Evolutionary conservation across 1,140 invertebrate species (phyloP).

Genomic region (Drosophila nasuta): DNA sequence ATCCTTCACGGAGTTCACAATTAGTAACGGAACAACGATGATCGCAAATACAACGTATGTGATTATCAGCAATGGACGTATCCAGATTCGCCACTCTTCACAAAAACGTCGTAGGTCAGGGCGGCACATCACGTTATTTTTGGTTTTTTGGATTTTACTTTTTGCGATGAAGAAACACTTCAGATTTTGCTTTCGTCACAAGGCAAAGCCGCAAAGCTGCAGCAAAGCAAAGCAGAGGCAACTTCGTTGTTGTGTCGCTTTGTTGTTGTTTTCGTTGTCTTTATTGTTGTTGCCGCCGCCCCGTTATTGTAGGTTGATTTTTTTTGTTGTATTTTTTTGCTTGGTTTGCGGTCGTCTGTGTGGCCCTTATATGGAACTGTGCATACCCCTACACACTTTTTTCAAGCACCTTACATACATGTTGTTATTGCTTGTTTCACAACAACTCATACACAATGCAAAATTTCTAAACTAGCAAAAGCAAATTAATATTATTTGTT

Average conservation of each 20-base stretch:
- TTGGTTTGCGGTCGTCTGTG: conserved; percentile 15
- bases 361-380: conserved; percentile 36
- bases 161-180: conserved; percentile 14
- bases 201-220: conserved; percentile 45
- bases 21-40: conserved; percentile 92
- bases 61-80: conserved; percentile 92
- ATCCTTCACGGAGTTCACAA: conserved; percentile 90
- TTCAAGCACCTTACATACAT: conserved; percentile 42
- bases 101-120: conserved; percentile 85
- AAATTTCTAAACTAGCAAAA: conserved; percentile 24
- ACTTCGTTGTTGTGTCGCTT: conserved; percentile 5
- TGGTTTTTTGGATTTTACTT: background rate
- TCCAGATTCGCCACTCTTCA: conserved; percentile 94
- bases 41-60: conserved; percentile 92
- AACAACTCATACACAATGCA: conserved; percentile 12
- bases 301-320: conserved; percentile 46
- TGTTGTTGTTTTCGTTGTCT: conserved; percentile 31
- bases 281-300: conserved; percentile 59
- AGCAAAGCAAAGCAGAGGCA: conserved; percentile 1
- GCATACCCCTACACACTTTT: conserved; percentile 38
- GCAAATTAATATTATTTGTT: conserved; percentile 29
- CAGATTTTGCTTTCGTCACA: conserved; percentile 58
- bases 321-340: conserved; percentile 9
- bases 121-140: conserved; percentile 61
- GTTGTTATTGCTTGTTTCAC: conserved; percentile 38